These are phyloP conservation scores for Dinothrombium tinctorium DNA, from an alignment of 1,140 invertebrate species.

Conservation along the genomic window DNA sequence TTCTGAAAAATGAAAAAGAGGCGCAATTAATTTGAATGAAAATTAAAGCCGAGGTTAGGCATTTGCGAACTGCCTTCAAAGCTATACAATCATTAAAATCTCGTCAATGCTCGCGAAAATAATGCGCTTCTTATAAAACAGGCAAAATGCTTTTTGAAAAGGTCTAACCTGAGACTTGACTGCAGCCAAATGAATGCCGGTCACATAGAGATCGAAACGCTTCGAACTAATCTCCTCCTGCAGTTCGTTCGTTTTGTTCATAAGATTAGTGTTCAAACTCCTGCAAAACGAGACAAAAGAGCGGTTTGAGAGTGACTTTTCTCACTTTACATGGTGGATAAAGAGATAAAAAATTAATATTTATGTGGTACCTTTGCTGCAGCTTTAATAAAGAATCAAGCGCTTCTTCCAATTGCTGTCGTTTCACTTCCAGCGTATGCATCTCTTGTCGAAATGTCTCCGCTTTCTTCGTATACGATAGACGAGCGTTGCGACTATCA, in stretches of 20 bases:
- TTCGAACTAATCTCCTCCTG: slow-evolving; percentile 87
- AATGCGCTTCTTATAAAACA: no score
- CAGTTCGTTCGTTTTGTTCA: slow-evolving; percentile 76
- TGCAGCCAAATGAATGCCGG: slow-evolving; percentile 66
- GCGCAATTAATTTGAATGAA: no score
- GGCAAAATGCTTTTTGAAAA: no score
- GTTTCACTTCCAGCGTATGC: slow-evolving; percentile 52
- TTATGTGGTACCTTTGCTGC: slow-evolving; percentile 42
- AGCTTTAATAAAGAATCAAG: slow-evolving; percentile 54
- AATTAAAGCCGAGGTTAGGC: no score
- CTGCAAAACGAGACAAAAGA: slow-evolving; percentile 20
- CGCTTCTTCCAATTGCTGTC: slow-evolving; percentile 60
- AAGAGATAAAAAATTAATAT: slow-evolving; percentile 6
- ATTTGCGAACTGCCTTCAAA: no score
- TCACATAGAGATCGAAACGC: slow-evolving; percentile 66
- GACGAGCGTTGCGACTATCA: slow-evolving; percentile 45
- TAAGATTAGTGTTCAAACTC: slow-evolving; percentile 53
- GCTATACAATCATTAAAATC: no score
- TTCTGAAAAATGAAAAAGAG: neutral
- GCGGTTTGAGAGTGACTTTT: neutral
- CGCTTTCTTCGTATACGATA: slow-evolving; percentile 30
- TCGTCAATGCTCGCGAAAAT: no score
- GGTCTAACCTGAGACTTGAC: slow-evolving; percentile 57
- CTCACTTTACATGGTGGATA: slow-evolving; percentile 9
- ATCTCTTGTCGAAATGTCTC: slow-evolving; percentile 56